Evolutionary conservation across 2,113 vertebrate genomes (phyloP).

Genomic region (Albula glossodonta): DNA sequence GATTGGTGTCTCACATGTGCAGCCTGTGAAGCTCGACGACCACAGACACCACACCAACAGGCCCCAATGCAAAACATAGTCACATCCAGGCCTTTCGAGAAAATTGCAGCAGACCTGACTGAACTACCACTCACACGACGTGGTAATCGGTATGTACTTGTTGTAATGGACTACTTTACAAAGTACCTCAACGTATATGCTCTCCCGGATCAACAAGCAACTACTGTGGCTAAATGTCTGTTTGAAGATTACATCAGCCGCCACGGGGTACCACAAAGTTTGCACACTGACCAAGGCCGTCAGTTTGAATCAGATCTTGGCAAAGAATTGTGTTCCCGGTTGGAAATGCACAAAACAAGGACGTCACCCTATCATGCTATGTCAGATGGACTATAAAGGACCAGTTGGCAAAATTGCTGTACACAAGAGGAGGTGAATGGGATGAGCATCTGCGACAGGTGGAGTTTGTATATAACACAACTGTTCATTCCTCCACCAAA

Average conservation of each 20-base stretch:
- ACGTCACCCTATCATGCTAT: slow-evolving; percentile 24
- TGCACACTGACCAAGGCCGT: neutral
- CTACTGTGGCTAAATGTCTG: slow-evolving; percentile 1
- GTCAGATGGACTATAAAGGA: slow-evolving; percentile 26
- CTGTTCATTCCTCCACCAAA: slow-evolving; percentile 18
- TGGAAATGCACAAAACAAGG: slow-evolving; percentile 13
- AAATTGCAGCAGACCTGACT: neutral
- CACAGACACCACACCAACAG: neutral
- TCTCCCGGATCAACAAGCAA: neutral
- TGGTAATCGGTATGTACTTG: slow-evolving; percentile 26
- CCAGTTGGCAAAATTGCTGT: slow-evolving; percentile 28
- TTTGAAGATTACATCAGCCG: neutral
- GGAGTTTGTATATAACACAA: slow-evolving; percentile 31
- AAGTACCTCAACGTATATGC: slow-evolving; percentile 20
- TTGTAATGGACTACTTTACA: slow-evolving; percentile 34
- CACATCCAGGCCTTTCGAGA: neutral
- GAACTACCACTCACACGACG: slow-evolving; percentile 12
- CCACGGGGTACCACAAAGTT: neutral
- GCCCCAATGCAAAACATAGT: neutral
- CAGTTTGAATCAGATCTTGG: slow-evolving; percentile 19
- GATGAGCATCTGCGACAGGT: slow-evolving; percentile 30
- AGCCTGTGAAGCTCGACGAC: neutral
- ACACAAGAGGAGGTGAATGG: slow-evolving; percentile 21
- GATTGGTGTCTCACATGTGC: neutral
- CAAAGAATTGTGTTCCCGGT: slow-evolving; percentile 15